Base-by-base conservation (phyloP, 2,888 invertebrate genomes). In the Netelia fuscicornis region DNA sequence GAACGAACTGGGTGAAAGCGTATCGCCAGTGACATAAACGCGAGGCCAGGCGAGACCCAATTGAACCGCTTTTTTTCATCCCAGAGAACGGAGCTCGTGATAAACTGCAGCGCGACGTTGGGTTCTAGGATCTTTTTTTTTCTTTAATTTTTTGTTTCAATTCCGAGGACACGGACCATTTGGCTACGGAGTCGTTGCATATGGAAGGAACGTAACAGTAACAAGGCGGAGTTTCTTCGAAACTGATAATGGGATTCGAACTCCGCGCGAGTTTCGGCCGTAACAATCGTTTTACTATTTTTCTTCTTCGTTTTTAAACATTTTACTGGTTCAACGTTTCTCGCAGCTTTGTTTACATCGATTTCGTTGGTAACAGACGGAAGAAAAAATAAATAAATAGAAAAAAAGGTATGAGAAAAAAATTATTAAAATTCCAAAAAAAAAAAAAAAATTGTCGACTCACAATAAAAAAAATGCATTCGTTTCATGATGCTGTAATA, bases 141-240 rank as follows among this genome's bases (percentile, higher is more conserved):
- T 91, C 91, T 30, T 30, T 5, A 0, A 30, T 30, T 30, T 30
- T 30, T 30, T 91, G 89, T 90, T 92, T 91, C 89, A 90, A 87
- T 76, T 86, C 83, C 84, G 71, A 68, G 88, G 90, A 91, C 89
- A 88, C 80, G 88, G 86, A 90, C 90, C 91, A 91, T 92, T 92
- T 90, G 90, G 89, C 86, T 85, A 72, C 82, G 86, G 88, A 90
- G 90, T 23, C 64, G 58, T 54, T 72, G 42, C 65, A 60, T 58
- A 42, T 65, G 17, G 17, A 17, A 17, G 78, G 83, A 83, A 88
- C 72, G 37, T 67, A 60, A 72, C 81, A 85, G 79, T 83, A 81
- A 77, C 85, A 78, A 83, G 71, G 84, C 64, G 17, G 44, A 20
- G 8, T 25, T 80, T 74, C 10, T 60, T 25, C 17, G 37, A 56